These are phyloP conservation scores for Caenorhabditis angaria DNA, from an alignment of 2,888 invertebrate species.

Conservation along the genomic window DNA sequence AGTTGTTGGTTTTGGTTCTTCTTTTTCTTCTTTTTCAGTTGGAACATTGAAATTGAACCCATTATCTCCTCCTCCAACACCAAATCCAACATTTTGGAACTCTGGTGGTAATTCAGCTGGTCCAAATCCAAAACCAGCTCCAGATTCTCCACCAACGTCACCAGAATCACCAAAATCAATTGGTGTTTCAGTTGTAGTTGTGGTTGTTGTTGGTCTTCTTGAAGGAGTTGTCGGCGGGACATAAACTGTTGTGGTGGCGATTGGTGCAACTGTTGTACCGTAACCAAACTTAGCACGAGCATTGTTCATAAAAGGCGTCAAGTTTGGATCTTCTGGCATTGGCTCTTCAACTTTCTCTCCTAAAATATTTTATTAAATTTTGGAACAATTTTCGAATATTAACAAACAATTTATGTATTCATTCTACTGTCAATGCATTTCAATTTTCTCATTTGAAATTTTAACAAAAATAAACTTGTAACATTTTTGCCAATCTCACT, in stretches of 20 bases:
- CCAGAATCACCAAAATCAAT: constrained; percentile 26
- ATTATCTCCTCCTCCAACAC: constrained; percentile 48
- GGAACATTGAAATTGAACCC: constrained; percentile 48
- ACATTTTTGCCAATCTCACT: too few relatives aligned
- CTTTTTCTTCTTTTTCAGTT: constrained; percentile 26
- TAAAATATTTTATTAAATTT: constrained; percentile 13
- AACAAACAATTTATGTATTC: constrained; percentile 6
- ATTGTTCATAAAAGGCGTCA: constrained; percentile 58
- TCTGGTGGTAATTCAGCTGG: constrained; percentile 60
- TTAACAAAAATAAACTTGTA: too few relatives aligned
- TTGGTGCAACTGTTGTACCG: constrained; percentile 25
- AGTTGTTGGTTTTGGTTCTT: constrained; percentile 15
- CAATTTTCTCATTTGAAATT: too few relatives aligned
- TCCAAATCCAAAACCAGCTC: constrained; percentile 54
- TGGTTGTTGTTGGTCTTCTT: constrained; percentile 45
- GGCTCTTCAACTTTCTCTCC: constrained; percentile 33
- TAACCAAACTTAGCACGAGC: constrained; percentile 52
- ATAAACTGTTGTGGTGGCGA: constrained; percentile 29
- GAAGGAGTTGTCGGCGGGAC: constrained; percentile 50
- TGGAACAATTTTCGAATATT: neutral
- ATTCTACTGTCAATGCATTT: neutral
- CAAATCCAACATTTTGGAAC: constrained; percentile 55
- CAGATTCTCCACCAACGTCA: constrained; percentile 30
- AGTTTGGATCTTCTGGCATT: constrained; percentile 48
- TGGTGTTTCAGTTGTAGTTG: constrained; percentile 40